Evolutionary conservation across 1,140 invertebrate species (phyloP).

Genomic region (Zophobas atratus): DNA sequence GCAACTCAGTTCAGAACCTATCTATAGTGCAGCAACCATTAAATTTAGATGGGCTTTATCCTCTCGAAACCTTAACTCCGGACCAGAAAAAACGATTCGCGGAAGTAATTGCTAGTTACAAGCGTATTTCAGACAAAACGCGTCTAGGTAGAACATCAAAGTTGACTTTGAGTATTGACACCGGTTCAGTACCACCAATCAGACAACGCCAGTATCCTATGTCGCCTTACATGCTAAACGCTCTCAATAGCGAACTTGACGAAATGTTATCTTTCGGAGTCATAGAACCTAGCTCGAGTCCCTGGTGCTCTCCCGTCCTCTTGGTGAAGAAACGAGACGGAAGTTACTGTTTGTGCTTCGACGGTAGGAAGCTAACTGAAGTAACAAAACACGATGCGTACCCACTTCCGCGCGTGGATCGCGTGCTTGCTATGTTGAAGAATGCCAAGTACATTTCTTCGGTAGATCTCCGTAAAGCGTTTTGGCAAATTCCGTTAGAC

Average conservation of each 20-base stretch:
- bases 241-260: constrained; percentile 52
- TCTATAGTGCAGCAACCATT: background rate
- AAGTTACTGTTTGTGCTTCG: background rate
- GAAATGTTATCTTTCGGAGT: constrained; percentile 50
- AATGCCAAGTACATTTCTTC: no score
- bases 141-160: background rate
- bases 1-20: background rate
- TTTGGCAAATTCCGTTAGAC: no score
- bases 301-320: constrained; percentile 41
- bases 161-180: background rate
- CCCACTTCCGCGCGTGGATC: no score
- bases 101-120: background rate
- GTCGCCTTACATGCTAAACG: constrained; percentile 37
- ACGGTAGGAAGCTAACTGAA: no score
- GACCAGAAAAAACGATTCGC: background rate
- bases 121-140: background rate
- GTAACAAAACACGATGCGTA: no score
- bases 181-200: background rate
- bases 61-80: background rate
- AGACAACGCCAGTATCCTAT: constrained; percentile 8
- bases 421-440: no score
- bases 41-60: background rate
- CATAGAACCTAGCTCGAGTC: constrained; percentile 46
- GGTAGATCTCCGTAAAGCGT: no score
- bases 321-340: constrained; percentile 2